Percentiles rank a stretch among this genome's conserved stretches.
Evolutionary conservation across 2,797 vertebrate genomes (phyloP).

Genomic region (Arrhamphus sclerolepis): DNA sequence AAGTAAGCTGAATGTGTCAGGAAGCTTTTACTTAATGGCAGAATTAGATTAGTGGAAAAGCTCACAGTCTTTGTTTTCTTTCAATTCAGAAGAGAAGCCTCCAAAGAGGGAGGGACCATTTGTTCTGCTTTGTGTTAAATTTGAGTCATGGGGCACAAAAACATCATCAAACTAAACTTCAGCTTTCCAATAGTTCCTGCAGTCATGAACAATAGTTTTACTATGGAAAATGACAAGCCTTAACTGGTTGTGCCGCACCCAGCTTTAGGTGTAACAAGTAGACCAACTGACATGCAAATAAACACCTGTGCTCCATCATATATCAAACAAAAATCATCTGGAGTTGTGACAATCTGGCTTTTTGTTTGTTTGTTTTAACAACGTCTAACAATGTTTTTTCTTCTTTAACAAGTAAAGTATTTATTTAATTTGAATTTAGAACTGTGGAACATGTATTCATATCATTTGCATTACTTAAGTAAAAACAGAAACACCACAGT

Average conservation of each 20-base stretch:
- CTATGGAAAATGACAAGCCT: too few species aligned
- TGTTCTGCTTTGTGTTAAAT: too few species aligned
- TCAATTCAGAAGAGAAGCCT: background rate
- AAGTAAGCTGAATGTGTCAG: background rate
- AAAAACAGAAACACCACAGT: too few species aligned
- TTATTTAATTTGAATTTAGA: background rate
- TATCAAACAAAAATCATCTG: background rate
- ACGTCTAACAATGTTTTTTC: too few species aligned
- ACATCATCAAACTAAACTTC: background rate
- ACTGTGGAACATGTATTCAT: background rate
- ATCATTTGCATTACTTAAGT: background rate
- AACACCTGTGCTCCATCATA: slow-evolving; percentile 10
- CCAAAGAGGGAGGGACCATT: background rate
- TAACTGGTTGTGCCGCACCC: slow-evolving; percentile 5
- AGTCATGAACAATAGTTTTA: background rate
- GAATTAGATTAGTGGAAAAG: background rate
- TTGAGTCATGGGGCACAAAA: background rate
- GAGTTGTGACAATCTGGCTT: background rate
- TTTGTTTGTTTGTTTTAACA: too few species aligned
- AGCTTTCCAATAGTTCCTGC: slow-evolving; percentile 4
- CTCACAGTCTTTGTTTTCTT: background rate
- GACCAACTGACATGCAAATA: slow-evolving; percentile 63
- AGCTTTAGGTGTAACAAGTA: slow-evolving; percentile 30
- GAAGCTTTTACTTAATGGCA: background rate
- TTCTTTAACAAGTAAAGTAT: background rate